phyloP scores from a whole-genome alignment of 1,140 invertebrate species.

The Tribolium madens region DNA sequence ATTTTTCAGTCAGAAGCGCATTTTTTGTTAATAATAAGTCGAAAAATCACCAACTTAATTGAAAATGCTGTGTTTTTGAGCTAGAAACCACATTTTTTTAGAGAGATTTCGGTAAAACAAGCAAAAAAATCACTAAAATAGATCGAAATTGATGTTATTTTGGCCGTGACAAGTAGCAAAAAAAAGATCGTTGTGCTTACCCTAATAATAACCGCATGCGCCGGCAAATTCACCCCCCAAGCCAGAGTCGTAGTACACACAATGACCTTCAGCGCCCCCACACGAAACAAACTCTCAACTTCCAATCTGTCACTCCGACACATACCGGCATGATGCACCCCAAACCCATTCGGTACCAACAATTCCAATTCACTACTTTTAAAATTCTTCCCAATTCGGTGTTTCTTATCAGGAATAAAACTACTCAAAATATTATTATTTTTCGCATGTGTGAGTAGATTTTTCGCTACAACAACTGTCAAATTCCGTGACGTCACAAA shows the following conservation, averaged over 20 bases:
- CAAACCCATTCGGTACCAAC: constrained; percentile 90
- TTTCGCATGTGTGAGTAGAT: constrained; percentile 63
- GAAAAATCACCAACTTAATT: no score
- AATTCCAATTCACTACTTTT: constrained; percentile 74
- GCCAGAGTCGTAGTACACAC: constrained; percentile 98
- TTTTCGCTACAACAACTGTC: constrained; percentile 85
- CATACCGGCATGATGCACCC: constrained; percentile 97
- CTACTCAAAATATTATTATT: constrained; percentile 78
- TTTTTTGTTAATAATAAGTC: no score
- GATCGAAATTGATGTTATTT: no score
- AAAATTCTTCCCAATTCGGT: constrained; percentile 62
- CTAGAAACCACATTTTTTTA: no score
- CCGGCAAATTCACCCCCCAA: constrained; percentile 99
- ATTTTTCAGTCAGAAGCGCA: no score
- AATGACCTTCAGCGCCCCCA: constrained; percentile 92
- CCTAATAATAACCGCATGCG: constrained; percentile 96
- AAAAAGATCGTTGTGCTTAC: constrained; percentile 67
- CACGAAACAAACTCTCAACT: constrained; percentile 90
- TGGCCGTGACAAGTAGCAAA: no score
- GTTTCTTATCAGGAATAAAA: constrained; percentile 76
- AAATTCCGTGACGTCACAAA: constrained; percentile 99
- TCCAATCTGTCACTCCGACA: constrained; percentile 80
- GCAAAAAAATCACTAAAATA: no score
- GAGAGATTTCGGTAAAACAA: no score
- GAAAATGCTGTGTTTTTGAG: no score